phyloP scores from a whole-genome alignment of 2,888 invertebrate species.

The Drosophila nigricruria region DNA sequence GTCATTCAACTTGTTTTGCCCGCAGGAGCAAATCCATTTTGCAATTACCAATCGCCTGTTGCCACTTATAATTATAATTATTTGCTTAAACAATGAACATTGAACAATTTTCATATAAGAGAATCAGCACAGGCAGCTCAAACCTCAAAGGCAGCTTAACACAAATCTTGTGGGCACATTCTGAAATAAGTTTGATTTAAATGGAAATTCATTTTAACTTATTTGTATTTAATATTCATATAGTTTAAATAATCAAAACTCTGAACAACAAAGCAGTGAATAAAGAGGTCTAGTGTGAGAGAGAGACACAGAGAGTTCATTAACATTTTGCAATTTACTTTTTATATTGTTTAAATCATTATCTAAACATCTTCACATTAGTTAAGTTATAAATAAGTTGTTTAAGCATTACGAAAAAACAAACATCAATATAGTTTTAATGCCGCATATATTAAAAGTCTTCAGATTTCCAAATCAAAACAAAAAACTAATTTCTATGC shows the following conservation, averaged over 20 bases:
- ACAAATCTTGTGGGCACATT: slow-evolving; percentile 10
- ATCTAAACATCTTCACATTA: not conserved
- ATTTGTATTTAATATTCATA: not conserved
- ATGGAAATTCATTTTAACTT: not conserved
- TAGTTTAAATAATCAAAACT: not conserved
- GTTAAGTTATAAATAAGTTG: slow-evolving; percentile 1
- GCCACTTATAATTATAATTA: slow-evolving; percentile 69
- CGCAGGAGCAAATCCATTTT: slow-evolving; percentile 73
- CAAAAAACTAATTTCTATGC: not conserved
- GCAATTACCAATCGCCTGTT: slow-evolving; percentile 63
- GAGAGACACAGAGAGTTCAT: not conserved
- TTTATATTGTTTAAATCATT: not conserved
- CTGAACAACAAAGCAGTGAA: not conserved
- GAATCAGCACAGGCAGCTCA: slow-evolving; percentile 27
- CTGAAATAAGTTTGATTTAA: no score
- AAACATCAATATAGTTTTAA: not conserved
- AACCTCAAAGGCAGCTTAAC: slow-evolving; percentile 48
- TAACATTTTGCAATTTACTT: not conserved
- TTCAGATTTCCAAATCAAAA: not conserved
- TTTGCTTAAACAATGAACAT: slow-evolving; percentile 39
- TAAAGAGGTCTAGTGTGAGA: not conserved
- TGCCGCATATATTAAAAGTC: not conserved
- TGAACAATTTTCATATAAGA: slow-evolving; percentile 48
- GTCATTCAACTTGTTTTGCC: slow-evolving; percentile 72
- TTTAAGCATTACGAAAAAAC: not conserved